Evolutionary conservation across 2,113 vertebrate species (phyloP).

Genomic region (Hypomesus transpacificus): DNA sequence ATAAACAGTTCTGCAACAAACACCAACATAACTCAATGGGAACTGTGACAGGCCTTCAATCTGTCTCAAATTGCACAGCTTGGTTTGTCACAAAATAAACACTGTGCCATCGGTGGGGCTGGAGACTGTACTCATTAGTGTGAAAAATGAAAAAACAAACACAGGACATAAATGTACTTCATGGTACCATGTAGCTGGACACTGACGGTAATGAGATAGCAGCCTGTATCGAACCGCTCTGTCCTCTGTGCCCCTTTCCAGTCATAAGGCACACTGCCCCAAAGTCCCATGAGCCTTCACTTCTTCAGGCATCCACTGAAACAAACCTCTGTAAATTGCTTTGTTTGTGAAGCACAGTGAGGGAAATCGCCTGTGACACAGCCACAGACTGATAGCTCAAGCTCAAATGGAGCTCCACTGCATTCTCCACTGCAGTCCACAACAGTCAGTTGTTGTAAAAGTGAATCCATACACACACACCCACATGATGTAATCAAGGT

Average conservation of each 20-base stretch:
- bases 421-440: constrained; percentile 4
- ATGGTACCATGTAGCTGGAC: constrained; percentile 1
- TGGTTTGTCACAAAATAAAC: constrained; percentile 7
- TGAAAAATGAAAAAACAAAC: neutral
- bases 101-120: neutral
- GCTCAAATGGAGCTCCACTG: constrained; percentile 6
- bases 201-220: constrained; percentile 50
- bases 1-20: constrained; percentile 26
- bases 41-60: constrained; percentile 15
- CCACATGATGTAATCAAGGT: neutral
- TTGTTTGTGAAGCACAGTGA: constrained; percentile 44
- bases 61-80: constrained; percentile 15
- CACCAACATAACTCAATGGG: constrained; percentile 27
- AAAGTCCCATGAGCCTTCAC: constrained; percentile 18
- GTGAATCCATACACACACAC: constrained; percentile 1
- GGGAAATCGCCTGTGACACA: constrained; percentile 20
- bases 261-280: constrained; percentile 73
- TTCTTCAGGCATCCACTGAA: neutral
- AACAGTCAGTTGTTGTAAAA: neutral
- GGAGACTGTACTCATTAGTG: neutral
- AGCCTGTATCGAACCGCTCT: constrained; percentile 49
- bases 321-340: constrained; percentile 35
- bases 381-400: constrained; percentile 9
- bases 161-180: neutral
- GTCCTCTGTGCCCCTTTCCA: constrained; percentile 42